Evolutionary conservation across 2,113 vertebrate genomes (phyloP).

Genomic region (Dipodomys ordii): DNA sequence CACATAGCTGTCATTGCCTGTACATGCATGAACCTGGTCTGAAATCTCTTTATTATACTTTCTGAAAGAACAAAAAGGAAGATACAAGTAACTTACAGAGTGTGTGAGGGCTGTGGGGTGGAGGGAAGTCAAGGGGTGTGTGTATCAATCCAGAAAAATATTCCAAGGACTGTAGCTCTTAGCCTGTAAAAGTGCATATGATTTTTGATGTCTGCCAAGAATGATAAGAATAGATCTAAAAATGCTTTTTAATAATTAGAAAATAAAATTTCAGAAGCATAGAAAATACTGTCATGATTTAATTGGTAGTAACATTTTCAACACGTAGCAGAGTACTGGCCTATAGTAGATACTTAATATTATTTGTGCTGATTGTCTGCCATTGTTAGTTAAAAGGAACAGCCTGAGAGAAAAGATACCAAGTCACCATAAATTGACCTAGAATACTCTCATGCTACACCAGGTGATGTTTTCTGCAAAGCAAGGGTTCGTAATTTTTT

Average conservation of each 20-base stretch:
- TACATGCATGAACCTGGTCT: background rate
- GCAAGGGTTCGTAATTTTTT: background rate
- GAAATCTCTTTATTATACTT: conserved; percentile 40
- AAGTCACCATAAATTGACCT: background rate
- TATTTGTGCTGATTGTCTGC: background rate
- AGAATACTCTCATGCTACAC: background rate
- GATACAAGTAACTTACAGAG: background rate
- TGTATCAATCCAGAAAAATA: conserved; percentile 2
- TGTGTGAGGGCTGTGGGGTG: background rate
- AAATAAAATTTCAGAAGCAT: conserved; percentile 75
- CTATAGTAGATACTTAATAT: background rate
- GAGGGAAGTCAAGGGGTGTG: background rate
- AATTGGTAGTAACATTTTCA: conserved; percentile 51
- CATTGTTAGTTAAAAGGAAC: conserved; percentile 23
- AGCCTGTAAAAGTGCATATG: background rate
- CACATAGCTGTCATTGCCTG: conserved; percentile 33
- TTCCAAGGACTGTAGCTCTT: conserved; percentile 3
- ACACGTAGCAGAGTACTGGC: background rate
- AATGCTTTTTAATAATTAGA: conserved; percentile 72
- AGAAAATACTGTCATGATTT: conserved; percentile 62
- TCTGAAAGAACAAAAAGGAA: conserved; percentile 49
- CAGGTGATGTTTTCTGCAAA: background rate
- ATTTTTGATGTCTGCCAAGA: conserved; percentile 65
- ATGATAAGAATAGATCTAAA: conserved; percentile 69
- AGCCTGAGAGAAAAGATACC: background rate